Evolutionary conservation across 1,140 invertebrate species (phyloP).

Genomic region (Chionoecetes opilio): DNA sequence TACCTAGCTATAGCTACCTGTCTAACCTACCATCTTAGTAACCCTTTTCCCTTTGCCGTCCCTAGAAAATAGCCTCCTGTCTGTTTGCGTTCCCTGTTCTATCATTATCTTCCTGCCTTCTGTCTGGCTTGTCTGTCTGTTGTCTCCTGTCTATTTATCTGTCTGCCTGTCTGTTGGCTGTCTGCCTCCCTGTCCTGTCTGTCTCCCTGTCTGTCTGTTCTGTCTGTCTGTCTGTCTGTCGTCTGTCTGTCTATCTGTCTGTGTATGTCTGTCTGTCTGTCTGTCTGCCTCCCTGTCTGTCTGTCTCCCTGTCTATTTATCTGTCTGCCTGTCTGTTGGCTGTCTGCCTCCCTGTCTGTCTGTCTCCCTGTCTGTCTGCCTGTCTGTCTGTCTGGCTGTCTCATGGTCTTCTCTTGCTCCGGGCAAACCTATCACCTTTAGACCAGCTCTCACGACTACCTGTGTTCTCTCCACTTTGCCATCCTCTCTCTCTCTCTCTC

Average conservation of each 20-base stretch:
- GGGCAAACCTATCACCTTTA: neutral
- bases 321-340: too few relatives aligned
- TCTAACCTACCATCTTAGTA: neutral
- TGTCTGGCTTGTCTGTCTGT: neutral
- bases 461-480: neutral
- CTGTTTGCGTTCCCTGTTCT: too few relatives aligned
- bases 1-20: neutral
- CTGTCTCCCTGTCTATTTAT: too few relatives aligned
- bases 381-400: neutral
- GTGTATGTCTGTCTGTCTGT: neutral
- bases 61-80: too few relatives aligned
- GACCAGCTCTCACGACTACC: neutral
- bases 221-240: too few relatives aligned
- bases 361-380: too few relatives aligned
- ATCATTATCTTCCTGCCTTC: too few relatives aligned
- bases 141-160: neutral
- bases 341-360: neutral
- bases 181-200: neutral
- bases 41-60: neutral
- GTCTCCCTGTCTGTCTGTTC: too few relatives aligned
- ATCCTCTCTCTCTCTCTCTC: slow-evolving; percentile 33
- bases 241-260: too few relatives aligned
- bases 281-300: too few relatives aligned
- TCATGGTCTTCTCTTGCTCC: neutral
- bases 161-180: neutral